Evolutionary conservation across 2,113 vertebrate species (phyloP).

Genomic region (Microcebus lehilahytsara): DNA sequence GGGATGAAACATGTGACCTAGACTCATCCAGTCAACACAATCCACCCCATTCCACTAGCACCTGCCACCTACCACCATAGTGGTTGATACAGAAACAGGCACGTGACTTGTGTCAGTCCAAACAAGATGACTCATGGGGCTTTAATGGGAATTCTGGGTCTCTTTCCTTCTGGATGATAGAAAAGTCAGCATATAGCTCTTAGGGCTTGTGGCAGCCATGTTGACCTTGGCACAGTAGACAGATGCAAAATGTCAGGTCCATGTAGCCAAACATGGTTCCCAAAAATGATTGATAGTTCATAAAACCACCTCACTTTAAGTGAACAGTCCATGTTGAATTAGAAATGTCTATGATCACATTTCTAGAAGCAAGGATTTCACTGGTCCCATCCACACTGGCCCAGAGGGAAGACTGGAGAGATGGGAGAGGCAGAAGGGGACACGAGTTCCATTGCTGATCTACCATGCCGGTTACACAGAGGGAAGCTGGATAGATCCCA

Average conservation of each 20-base stretch:
- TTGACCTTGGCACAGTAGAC: not conserved
- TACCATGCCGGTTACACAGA: not conserved
- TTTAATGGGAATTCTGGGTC: not conserved
- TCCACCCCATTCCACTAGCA: not conserved
- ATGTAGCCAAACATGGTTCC: not conserved
- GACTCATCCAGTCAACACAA: not conserved
- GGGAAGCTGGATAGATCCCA: not conserved
- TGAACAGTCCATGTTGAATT: not conserved
- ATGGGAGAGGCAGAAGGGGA: not conserved
- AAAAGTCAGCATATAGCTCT: not conserved
- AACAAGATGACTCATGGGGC: not conserved
- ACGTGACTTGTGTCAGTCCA: not conserved
- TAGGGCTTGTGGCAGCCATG: not conserved
- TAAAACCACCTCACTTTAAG: not conserved
- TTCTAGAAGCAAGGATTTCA: slow-evolving; percentile 30
- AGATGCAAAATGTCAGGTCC: not conserved
- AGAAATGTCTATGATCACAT: not conserved
- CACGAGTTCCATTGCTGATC: not conserved
- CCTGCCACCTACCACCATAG: too few relatives aligned
- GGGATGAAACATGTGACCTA: not conserved
- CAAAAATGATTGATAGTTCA: not conserved
- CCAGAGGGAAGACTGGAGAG: not conserved
- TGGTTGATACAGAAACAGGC: not conserved
- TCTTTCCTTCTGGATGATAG: not conserved
- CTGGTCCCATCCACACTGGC: not conserved